Conservation (phyloP, 1,140 invertebrate genomes). For the Magallana angulata region DNA sequence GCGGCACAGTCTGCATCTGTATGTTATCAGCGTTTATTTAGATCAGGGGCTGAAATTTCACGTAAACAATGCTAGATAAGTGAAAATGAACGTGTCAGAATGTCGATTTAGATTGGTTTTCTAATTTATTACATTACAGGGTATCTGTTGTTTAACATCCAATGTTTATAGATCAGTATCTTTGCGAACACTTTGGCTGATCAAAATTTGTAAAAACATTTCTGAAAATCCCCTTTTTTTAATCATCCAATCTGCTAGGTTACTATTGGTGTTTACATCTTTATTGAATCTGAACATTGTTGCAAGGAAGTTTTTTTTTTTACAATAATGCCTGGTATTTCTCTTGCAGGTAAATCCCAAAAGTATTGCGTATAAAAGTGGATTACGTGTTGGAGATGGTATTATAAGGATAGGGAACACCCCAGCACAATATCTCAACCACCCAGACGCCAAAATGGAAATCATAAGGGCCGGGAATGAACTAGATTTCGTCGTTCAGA, state of each 20-base stretch:
- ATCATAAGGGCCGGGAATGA: slow-evolving; percentile 78
- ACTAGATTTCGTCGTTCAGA: slow-evolving; percentile 76
- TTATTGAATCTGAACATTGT: too few species aligned
- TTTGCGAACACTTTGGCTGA: too few species aligned
- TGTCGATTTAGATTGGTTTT: background rate
- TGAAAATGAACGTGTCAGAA: background rate
- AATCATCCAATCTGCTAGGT: too few species aligned
- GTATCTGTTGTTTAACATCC: too few species aligned
- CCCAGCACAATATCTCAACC: slow-evolving; percentile 72
- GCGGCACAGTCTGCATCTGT: background rate
- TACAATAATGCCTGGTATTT: background rate
- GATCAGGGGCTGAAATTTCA: background rate
- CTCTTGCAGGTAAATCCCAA: slow-evolving; percentile 73
- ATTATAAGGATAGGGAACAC: slow-evolving; percentile 75
- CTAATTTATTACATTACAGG: too few species aligned
- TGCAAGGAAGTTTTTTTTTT: too few species aligned
- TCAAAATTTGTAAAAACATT: too few species aligned
- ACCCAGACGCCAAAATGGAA: slow-evolving; percentile 79
- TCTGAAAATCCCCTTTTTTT: too few species aligned
- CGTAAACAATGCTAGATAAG: background rate
- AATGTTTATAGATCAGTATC: too few species aligned
- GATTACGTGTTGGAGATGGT: slow-evolving; percentile 76
- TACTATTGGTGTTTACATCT: too few species aligned
- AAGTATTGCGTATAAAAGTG: slow-evolving; percentile 74
- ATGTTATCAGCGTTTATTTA: slow-evolving; percentile 33